phyloP scores from a whole-genome alignment of 2,113 vertebrate species.

The Phyllostomus discolor region DNA sequence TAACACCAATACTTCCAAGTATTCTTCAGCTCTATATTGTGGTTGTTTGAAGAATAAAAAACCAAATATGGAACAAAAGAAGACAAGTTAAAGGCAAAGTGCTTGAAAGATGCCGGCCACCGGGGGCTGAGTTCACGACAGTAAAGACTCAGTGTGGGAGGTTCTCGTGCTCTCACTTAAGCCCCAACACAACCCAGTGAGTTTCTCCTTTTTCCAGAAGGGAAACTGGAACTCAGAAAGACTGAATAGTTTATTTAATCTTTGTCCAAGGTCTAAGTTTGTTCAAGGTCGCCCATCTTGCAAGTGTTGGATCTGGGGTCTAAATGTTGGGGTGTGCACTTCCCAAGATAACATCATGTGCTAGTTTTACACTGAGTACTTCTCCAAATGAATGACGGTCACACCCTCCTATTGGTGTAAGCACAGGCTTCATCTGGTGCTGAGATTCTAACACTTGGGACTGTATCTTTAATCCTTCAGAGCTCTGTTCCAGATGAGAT shows the following conservation, averaged over 20 bases:
- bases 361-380: not conserved
- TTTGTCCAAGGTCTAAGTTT: not conserved
- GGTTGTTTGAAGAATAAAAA: slow-evolving; percentile 6
- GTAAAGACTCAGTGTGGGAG: too few relatives aligned
- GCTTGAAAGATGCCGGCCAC: not conserved
- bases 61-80: not conserved
- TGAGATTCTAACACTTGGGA: not conserved
- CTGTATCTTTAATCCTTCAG: not conserved
- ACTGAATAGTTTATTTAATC: not conserved
- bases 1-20: not conserved
- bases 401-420: not conserved
- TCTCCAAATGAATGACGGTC: not conserved
- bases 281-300: not conserved
- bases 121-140: too few relatives aligned
- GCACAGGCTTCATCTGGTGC: not conserved
- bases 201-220: not conserved
- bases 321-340: not conserved
- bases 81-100: not conserved
- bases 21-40: not conserved
- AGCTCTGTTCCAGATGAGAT: not conserved
- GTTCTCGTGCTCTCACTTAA: not conserved
- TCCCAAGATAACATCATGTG: not conserved
- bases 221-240: not conserved
- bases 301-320: not conserved
- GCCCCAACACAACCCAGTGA: not conserved